Conservation (phyloP, 2,113 vertebrate genomes). For the Pogonocichla stellata region DNA sequence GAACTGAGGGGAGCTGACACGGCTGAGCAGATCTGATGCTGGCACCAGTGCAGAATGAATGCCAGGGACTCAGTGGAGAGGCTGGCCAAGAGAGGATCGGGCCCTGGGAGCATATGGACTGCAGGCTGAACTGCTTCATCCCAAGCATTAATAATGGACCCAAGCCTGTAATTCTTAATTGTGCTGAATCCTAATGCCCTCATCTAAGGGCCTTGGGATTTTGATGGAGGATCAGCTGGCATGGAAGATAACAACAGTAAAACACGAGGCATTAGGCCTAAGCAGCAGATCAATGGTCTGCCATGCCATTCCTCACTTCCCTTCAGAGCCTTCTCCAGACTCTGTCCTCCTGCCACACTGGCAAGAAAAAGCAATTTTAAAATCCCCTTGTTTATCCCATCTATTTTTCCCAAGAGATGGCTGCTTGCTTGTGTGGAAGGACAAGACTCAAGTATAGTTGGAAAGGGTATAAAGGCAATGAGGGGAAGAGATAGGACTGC, state of each 20-base stretch:
- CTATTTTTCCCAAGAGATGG: not conserved
- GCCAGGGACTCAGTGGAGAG: not conserved
- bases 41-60: constrained; percentile 43
- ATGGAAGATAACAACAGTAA: not conserved
- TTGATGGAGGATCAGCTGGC: constrained; percentile 39
- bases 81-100: constrained; percentile 27
- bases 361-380: not conserved
- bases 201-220: constrained; percentile 19
- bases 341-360: not conserved
- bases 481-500: not conserved
- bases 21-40: constrained; percentile 40
- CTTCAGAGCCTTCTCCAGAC: constrained; percentile 1
- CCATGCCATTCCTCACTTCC: not conserved
- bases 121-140: constrained; percentile 41
- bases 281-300: constrained; percentile 10
- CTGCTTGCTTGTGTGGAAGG: not conserved
- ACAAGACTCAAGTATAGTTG: not conserved
- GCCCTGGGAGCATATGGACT: constrained; percentile 52
- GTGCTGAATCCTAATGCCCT: constrained; percentile 41
- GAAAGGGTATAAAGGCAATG: not conserved
- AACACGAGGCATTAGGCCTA: not conserved
- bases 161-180: constrained; percentile 46
- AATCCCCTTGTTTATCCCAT: constrained; percentile 10
- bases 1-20: not conserved
- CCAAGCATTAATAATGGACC: constrained; percentile 35